phyloP scores from a whole-genome alignment of 2,888 invertebrate genomes.

The Acrocera orbiculus region DNA sequence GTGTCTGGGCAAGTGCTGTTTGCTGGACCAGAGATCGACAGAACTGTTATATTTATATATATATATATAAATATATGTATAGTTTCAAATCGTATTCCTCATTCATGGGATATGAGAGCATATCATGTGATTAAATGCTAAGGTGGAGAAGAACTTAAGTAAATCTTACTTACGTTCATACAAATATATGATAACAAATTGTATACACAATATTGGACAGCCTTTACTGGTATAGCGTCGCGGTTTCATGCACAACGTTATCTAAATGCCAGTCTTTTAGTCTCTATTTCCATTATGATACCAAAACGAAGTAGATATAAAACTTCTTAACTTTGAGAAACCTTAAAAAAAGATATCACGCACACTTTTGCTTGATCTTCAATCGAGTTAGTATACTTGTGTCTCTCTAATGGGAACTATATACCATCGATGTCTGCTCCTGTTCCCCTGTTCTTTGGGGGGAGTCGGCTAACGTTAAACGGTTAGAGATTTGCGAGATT shows the following conservation, averaged over 20 bases:
- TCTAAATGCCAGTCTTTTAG: conserved; percentile 33
- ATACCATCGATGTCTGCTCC: not conserved
- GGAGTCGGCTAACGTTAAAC: not conserved
- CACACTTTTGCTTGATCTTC: conserved; percentile 1
- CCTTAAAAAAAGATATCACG: conserved; percentile 6
- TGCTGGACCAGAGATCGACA: conserved; percentile 12
- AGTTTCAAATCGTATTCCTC: not conserved
- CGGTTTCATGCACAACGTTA: conserved; percentile 16
- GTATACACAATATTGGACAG: conserved; percentile 11
- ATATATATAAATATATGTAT: not conserved
- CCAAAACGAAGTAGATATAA: conserved; percentile 27
- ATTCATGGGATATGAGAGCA: not conserved
- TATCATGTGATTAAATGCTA: not conserved
- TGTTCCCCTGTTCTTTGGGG: conserved; percentile 1
- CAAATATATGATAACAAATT: not conserved
- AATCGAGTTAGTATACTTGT: not conserved
- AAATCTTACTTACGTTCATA: not conserved
- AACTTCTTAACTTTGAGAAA: conserved; percentile 14
- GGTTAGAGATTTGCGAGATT: conserved; percentile 2
- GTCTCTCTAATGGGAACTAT: not conserved
- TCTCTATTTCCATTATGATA: conserved; percentile 35
- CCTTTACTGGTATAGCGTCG: conserved; percentile 7
- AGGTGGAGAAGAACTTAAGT: not conserved
- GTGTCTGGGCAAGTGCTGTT: conserved; percentile 18
- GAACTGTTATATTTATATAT: conserved; percentile 2